A percentile compares a stretch with the other conserved stretches of the same genome.
Evolutionary conservation across 2,113 vertebrate genomes (phyloP).

Genomic region (Elephas maximus): DNA sequence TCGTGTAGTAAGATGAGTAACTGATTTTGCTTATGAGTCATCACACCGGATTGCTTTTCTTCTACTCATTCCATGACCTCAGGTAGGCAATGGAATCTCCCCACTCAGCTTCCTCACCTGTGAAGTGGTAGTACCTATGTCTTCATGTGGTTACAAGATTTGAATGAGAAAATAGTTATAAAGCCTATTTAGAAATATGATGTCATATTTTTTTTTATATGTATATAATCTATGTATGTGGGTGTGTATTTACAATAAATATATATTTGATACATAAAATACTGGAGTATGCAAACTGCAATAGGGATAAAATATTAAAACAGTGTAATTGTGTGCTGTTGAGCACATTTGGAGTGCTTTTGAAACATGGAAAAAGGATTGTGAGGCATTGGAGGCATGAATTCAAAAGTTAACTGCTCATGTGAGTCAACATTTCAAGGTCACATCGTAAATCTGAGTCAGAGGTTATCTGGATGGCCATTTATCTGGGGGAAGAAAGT

Average conservation of each 20-base stretch:
- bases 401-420: not conserved
- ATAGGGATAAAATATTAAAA: not conserved
- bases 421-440: not conserved
- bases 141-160: not conserved
- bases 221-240: not conserved
- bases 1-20: too few species aligned
- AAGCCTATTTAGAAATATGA: not conserved
- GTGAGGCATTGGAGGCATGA: not conserved
- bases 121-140: not conserved
- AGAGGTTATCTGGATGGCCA: not conserved
- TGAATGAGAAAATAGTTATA: not conserved
- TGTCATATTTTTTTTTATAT: not conserved
- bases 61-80: not conserved
- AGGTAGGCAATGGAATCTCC: not conserved
- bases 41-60: not conserved
- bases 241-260: not conserved
- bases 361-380: not conserved
- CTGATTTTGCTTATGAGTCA: not conserved
- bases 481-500: not conserved
- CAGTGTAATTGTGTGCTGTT: not conserved
- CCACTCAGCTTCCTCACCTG: not conserved
- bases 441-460: not conserved
- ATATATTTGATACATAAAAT: not conserved
- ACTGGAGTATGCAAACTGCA: not conserved
- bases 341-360: constrained; percentile 34